Percentiles rank a stretch among this genome's conserved stretches.
These are phyloP conservation scores for Pollachius pollachius DNA, from an alignment of 2,113 vertebrate species.

Conservation along the genomic window DNA sequence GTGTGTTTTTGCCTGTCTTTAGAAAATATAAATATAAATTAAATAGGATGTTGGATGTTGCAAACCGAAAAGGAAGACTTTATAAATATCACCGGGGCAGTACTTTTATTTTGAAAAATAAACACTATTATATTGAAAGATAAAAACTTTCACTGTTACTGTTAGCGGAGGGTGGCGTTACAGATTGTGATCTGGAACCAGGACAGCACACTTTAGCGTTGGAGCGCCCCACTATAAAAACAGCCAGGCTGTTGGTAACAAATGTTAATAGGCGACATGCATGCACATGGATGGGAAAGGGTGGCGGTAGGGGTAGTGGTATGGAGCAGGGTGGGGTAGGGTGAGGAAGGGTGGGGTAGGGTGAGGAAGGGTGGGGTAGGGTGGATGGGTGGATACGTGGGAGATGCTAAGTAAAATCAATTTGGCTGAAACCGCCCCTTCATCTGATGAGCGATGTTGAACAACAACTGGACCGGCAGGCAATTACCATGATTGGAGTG, in stretches of 20 bases:
- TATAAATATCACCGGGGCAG: too few relatives aligned
- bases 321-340: constrained; percentile 16
- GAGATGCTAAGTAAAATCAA: constrained; percentile 59
- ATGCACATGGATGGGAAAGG: constrained; percentile 39
- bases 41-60: too few relatives aligned
- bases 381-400: constrained; percentile 29
- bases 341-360: constrained; percentile 18
- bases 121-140: too few relatives aligned
- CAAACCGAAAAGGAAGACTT: too few relatives aligned
- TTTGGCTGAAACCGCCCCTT: constrained; percentile 60
- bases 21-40: too few relatives aligned
- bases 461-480: constrained; percentile 66
- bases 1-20: not conserved
- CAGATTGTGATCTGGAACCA: too few relatives aligned
- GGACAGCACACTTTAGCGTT: too few relatives aligned
- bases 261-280: constrained; percentile 70
- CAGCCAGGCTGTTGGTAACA: too few relatives aligned
- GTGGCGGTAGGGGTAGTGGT: constrained; percentile 3
- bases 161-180: too few relatives aligned
- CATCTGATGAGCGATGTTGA: constrained; percentile 69
- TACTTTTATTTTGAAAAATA: too few relatives aligned
- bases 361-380: constrained; percentile 16
- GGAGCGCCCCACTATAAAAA: too few relatives aligned
- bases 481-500: constrained; percentile 74
- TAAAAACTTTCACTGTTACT: too few relatives aligned